Base-by-base conservation (phyloP, 2,888 invertebrate genomes). In the Melanostoma scalare region DNA sequence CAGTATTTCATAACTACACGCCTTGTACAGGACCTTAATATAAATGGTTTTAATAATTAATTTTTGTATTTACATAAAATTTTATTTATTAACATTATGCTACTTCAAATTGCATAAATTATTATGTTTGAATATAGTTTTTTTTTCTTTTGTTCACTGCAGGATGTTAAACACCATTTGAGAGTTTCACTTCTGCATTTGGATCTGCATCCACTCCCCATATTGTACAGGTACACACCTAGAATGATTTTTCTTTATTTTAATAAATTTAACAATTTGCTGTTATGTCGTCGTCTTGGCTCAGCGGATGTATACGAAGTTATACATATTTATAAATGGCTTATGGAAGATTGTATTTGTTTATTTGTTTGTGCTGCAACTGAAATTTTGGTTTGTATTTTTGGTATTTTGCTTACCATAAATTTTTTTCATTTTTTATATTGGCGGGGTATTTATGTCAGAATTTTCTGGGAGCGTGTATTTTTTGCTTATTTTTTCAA, bases 51-150 rank as follows among this genome's bases (percentile, higher is more conserved):
- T 67, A 42, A 58, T 74, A 69, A 65, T 79, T 55, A 30, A 71
- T 75, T 74, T 20, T 74, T 61, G 55, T 84, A 71, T 78, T 79
- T 79, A 79, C 84, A 84, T 71, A 71, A 79, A 53, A 55, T 84
- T 67, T 6, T 35, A 67, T 79, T 84, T 69, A 56, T 78, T 75
- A 80, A 71, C 20, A 20, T 20, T 20, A 20, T 20, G 20, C 20
- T 20, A 20, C 20, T 52, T 67, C 52, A 60, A 38, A 38, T 42
- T 4, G 20, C 20, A 20, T 20, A 20, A 20, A 20, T 20, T 20
- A 20, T 20, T 53, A 50, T 71, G 6, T 52, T 35, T 61, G 33
- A 9, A 35, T 71, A 68, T 50, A 36, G 8, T 55, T 55, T 58
- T 42, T 38, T 52, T 56, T 36, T 38, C 52, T 60, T 4, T 63